Base-by-base conservation (phyloP, 2,888 invertebrate genomes). In the Pomacea canaliculata region DNA sequence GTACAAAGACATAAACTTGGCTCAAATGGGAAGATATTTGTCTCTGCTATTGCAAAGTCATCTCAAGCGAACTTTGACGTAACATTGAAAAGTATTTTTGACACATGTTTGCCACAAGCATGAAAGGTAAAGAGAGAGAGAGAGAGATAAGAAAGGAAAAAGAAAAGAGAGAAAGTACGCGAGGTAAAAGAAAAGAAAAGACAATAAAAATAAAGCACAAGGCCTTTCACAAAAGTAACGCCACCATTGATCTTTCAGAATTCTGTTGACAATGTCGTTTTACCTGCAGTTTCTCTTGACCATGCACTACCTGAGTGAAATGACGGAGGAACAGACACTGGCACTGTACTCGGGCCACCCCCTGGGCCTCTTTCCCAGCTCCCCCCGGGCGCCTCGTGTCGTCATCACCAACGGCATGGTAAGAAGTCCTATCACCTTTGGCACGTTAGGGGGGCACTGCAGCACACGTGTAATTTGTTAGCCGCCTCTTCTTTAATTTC, bases 371-470 rank as follows among this genome's bases (percentile, higher is more conserved):
- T 94, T 93, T 84, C 93, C 93, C 2, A 91, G 91, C 74, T 83
- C 83, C 16, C 74, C 85, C 1, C 79, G 85, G 13, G 90, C 92
- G 1, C 93, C 94, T 12, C 86, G 93, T 76, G 87, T 93, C 48
- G 92, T 94, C 76, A 92, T 94, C 77, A 93, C 93, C 46, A 94
- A 94, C 86, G 94, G 94, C 78, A 93, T 94, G 93, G 93, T 92
- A 79, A 78, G 85, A 76, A 4, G 19, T 16, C 0, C 37, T 5
- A 5, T 37, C 37, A 60, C 60, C 37, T 37, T 37, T 37, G 37
- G 37, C 37, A 37, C 37, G 37, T 37, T 37, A 37, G 37, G 37
- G 37, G 37, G 37, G 37, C 37, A 37, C 37, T 37, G 37, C 5
- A 37, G 37, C 37, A 37, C 37, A 37, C 23, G 51, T 10, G 13